Percentiles rank a stretch among this genome's conserved stretches.
These are phyloP conservation scores for Amorpha juglandis DNA, from an alignment of 2,888 invertebrate species.

Conservation along the genomic window DNA sequence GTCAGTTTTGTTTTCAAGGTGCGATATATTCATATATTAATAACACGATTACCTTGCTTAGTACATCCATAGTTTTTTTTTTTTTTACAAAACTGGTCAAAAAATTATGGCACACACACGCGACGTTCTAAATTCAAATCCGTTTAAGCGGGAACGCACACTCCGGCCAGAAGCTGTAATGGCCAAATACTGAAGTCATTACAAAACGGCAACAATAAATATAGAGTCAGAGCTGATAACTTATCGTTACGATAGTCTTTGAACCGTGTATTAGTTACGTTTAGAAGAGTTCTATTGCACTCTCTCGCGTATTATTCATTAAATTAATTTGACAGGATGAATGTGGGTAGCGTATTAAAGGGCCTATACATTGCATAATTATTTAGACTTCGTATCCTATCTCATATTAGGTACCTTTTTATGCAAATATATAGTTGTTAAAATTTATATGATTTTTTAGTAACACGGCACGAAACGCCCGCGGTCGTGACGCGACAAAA, in stretches of 20 bases:
- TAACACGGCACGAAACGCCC: too few species aligned
- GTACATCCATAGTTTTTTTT: conserved; percentile 25
- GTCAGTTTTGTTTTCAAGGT: too few species aligned
- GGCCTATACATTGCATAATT: not conserved
- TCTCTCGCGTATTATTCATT: not conserved
- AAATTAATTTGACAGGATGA: not conserved
- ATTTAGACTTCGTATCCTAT: not conserved
- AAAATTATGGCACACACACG: conserved; percentile 12
- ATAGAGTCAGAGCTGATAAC: conserved; percentile 25
- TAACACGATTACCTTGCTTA: conserved; percentile 24
- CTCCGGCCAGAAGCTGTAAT: conserved; percentile 11
- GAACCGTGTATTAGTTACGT: conserved; percentile 6
- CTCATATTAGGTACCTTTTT: too few species aligned
- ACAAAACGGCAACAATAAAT: conserved; percentile 27
- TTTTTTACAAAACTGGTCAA: not conserved
- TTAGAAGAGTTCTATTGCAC: not conserved
- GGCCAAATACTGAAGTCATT: conserved; percentile 19
- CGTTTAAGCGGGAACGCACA: conserved; percentile 9
- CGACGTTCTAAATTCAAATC: conserved; percentile 12
- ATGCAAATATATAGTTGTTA: too few species aligned
- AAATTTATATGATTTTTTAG: too few species aligned
- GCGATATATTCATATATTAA: too few species aligned
- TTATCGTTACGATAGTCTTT: conserved; percentile 29
- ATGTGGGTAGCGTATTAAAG: not conserved
- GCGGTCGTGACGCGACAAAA: too few species aligned